Evolutionary conservation across 2,113 vertebrate species (phyloP).

Genomic region (Xenopus borealis): DNA sequence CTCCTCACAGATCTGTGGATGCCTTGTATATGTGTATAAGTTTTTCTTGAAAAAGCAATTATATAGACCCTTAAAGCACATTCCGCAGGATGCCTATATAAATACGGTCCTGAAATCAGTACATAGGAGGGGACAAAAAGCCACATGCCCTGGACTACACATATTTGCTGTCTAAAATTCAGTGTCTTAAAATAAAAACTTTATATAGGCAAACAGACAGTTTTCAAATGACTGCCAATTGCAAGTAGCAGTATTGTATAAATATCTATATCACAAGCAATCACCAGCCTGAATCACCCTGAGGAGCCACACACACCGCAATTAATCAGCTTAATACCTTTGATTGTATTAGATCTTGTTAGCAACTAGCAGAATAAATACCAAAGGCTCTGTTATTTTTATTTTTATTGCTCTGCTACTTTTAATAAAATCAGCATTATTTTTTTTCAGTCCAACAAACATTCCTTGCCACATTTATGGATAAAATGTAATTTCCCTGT

Average conservation of each 20-base stretch:
- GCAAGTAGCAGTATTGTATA: neutral
- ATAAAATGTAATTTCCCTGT: conserved; percentile 15
- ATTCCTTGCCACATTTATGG: neutral
- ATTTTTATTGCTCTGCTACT: conserved; percentile 7
- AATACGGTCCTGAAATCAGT: too few relatives aligned
- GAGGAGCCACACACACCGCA: neutral
- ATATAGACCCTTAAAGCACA: too few relatives aligned
- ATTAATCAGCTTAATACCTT: conserved; percentile 9
- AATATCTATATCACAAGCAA: neutral
- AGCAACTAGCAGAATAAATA: conserved; percentile 20
- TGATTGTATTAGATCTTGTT: conserved; percentile 21
- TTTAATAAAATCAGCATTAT: conserved; percentile 10
- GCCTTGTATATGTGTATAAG: too few relatives aligned
- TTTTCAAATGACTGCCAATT: neutral
- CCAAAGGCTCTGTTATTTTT: neutral
- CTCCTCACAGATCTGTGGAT: too few relatives aligned
- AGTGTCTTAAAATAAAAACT: too few relatives aligned
- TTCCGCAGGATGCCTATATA: too few relatives aligned
- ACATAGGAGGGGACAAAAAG: too few relatives aligned
- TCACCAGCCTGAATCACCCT: neutral
- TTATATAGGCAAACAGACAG: too few relatives aligned
- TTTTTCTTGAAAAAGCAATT: too few relatives aligned
- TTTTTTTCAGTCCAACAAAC: neutral
- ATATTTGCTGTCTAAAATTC: too few relatives aligned
- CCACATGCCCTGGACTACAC: too few relatives aligned